These are phyloP conservation scores for Pheosia tremula DNA, from an alignment of 2,888 invertebrate species.

Conservation along the genomic window DNA sequence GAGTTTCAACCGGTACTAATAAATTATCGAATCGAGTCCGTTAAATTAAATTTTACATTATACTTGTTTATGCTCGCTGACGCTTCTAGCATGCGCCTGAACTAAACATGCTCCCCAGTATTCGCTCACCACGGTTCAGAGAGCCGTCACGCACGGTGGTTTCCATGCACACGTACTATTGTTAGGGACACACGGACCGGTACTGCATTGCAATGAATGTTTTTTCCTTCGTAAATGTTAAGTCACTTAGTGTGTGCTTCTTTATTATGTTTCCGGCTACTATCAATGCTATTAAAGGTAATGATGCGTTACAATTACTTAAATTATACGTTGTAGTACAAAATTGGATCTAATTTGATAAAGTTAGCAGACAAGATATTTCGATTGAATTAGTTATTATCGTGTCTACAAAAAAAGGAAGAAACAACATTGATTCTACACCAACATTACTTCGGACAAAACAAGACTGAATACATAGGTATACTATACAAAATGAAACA, in stretches of 20 bases:
- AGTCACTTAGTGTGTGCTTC: conserved; percentile 19
- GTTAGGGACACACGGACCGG: conserved; percentile 28
- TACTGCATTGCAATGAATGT: conserved; percentile 28
- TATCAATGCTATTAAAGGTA: neutral
- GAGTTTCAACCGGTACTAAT: no score
- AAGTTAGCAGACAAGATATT: neutral
- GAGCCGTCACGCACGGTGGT: conserved; percentile 71
- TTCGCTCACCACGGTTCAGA: conserved; percentile 71
- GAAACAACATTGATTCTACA: no score
- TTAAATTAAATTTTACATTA: neutral
- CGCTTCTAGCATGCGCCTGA: conserved; percentile 26
- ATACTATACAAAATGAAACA: no score
- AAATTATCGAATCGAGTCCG: no score
- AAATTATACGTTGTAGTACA: neutral
- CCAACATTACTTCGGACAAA: no score
- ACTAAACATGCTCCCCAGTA: conserved; percentile 43
- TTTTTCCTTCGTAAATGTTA: conserved; percentile 15
- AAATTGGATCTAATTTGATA: neutral
- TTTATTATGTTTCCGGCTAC: neutral
- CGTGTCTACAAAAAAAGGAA: no score
- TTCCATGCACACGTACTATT: conserved; percentile 43
- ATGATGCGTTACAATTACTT: neutral
- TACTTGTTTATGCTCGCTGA: conserved; percentile 11
- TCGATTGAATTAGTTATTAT: no score
- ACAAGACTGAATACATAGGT: no score